Base-by-base conservation (phyloP, 2,888 invertebrate genomes). In the Schizotus pectinicornis region DNA sequence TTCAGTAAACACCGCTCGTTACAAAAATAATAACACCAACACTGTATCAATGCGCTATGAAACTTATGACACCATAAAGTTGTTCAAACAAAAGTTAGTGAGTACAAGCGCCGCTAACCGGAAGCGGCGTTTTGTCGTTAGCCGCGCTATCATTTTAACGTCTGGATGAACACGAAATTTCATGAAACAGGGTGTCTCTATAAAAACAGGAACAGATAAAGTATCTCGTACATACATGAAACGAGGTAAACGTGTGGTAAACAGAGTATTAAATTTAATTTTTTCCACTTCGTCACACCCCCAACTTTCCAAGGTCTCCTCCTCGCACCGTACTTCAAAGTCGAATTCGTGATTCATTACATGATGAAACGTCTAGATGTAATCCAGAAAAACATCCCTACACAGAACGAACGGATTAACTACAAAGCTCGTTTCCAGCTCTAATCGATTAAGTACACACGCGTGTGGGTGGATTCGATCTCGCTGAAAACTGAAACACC, bases 151-250 rank as follows among this genome's bases (percentile, higher is more conserved):
- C 54, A 48, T 38, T 54, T 54, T 50, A 54, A 59, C 54, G 54
- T 59, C 31, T 41, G 49, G 54, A 49, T 11, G 59, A 49, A 55
- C 59, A 59, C 50, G n/a, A 50, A 59, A 55, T 53, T 58, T 49
- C 43, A 49, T 56, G 37, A 56, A 56, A 56, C 42, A 22, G 33
- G 47, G 45, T 38, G 32, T 32, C 32, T 7, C 14, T 38, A 41
- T 36, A 48, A 48, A 48, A 38, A 31, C 12, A 36, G 22, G 42
- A 13, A 9, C 9, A 11, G 8, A 43, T 43, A 43, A 43, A 43
- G 11, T 30, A 43, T 32, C 32, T 12, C 7, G 32, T 33, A 31
- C 7, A 7, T 22, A 22, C 7, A 7, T 22, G 5, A 22, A 22
- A 22, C 22, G 22, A 22, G 2, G 22, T 22, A 5, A 22, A 22